These are phyloP conservation scores for Cremastinae sp. DNA, from an alignment of 2,888 invertebrate species.

Conservation along the genomic window DNA sequence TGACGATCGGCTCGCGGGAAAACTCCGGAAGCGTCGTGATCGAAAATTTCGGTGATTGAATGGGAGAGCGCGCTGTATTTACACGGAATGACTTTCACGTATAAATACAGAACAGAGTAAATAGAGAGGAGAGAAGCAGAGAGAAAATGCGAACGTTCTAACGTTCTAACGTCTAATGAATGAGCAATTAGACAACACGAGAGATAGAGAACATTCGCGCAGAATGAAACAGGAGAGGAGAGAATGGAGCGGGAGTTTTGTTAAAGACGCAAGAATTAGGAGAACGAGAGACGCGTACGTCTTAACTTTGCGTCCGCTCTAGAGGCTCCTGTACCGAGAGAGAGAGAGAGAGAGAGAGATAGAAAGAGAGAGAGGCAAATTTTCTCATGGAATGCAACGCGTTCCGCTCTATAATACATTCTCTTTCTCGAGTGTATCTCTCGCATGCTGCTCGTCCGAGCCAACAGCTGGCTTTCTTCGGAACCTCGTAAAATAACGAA, in stretches of 20 bases:
- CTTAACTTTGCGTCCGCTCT: slow-evolving; percentile 36
- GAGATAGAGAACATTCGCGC: slow-evolving; percentile 1
- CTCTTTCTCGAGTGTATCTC: slow-evolving; percentile 17
- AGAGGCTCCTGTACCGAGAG: slow-evolving; percentile 8
- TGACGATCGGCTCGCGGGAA: not conserved
- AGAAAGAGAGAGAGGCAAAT: slow-evolving; percentile 34
- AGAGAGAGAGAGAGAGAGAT: slow-evolving; percentile 31
- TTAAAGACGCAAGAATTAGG: slow-evolving; percentile 16
- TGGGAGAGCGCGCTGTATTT: no score
- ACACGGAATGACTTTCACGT: no score
- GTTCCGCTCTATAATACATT: not conserved
- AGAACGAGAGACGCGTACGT: slow-evolving; percentile 23
- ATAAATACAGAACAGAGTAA: not conserved
- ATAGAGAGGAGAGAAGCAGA: not conserved
- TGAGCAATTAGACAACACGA: slow-evolving; percentile 16
- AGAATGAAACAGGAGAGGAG: slow-evolving; percentile 3
- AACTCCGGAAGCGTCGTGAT: slow-evolving; percentile 8
- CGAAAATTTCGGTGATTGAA: not conserved
- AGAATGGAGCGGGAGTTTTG: slow-evolving; percentile 18
- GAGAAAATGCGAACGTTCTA: slow-evolving; percentile 1
- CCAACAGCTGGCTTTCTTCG: slow-evolving; percentile 27
- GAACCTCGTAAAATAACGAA: slow-evolving; percentile 39
- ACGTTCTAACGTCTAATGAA: slow-evolving; percentile 28
- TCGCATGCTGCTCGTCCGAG: slow-evolving; percentile 25
- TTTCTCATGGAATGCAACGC: slow-evolving; percentile 5